These are phyloP conservation scores for Pangasius macronema DNA, from an alignment of 2,797 vertebrate genomes.

Conservation along the genomic window DNA sequence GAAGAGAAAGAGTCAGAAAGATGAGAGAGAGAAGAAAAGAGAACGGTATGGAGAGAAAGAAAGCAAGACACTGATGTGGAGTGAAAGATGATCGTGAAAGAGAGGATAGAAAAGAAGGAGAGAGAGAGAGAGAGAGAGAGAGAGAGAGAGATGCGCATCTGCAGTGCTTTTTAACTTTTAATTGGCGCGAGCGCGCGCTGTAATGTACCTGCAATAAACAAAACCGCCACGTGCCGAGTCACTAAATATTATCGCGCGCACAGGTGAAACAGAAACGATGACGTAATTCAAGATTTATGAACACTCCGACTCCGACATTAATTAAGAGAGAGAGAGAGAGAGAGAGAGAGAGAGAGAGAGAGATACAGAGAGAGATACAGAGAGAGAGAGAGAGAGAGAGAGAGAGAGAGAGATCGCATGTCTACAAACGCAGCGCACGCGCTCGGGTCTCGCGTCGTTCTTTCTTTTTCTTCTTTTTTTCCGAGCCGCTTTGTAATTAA, in stretches of 20 bases:
- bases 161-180: conserved; percentile 23
- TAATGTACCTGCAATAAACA: neutral
- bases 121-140: neutral
- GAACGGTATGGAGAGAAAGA: neutral
- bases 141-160: neutral
- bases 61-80: too few species aligned
- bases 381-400: neutral
- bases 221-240: neutral
- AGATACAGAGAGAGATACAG: too few species aligned
- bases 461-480: conserved; percentile 1
- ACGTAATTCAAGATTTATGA: neutral
- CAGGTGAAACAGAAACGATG: neutral
- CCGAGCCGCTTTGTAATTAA: conserved; percentile 50
- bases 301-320: neutral
- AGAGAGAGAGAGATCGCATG: neutral
- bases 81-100: neutral
- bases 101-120: neutral
- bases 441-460: neutral
- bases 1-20: neutral
- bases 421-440: neutral
- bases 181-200: neutral
- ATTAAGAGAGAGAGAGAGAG: neutral
- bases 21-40: neutral
- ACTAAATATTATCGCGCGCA: neutral
- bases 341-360: too few species aligned